A percentile compares a stretch with the other conserved stretches of the same genome.
phyloP scores from a whole-genome alignment of 2,888 invertebrate species.

The Poecilus cupreus region DNA sequence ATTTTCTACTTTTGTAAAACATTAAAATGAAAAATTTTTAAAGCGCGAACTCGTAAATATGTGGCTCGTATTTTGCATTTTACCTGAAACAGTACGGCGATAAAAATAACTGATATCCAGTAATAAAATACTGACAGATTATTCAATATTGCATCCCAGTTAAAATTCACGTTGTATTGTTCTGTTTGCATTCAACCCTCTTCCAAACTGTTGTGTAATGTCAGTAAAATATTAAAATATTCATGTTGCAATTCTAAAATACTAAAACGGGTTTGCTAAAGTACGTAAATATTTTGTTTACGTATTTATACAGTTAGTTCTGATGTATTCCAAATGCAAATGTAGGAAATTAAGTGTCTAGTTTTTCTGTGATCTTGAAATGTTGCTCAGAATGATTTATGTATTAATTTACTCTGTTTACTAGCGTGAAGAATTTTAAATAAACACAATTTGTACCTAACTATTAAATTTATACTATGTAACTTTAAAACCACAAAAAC shows the following conservation, averaged over 20 bases:
- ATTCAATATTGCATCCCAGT: too few relatives aligned
- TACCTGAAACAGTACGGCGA: too few relatives aligned
- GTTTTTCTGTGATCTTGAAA: slow-evolving; percentile 38
- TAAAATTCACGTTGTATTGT: too few relatives aligned
- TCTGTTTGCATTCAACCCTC: too few relatives aligned
- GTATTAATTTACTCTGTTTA: neutral
- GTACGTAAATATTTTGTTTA: neutral
- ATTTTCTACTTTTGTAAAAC: too few relatives aligned
- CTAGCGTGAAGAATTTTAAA: neutral
- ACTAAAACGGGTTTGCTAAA: neutral
- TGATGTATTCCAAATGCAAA: slow-evolving; percentile 8
- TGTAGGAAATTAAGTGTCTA: neutral
- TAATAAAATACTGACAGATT: too few relatives aligned
- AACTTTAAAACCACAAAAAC: neutral
- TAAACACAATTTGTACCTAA: neutral
- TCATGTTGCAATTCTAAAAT: neutral
- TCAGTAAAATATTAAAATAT: too few relatives aligned
- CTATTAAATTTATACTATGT: neutral
- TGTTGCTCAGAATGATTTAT: slow-evolving; percentile 24
- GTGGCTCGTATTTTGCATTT: too few relatives aligned
- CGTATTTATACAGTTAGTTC: neutral
- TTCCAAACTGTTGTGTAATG: too few relatives aligned
- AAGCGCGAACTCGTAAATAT: too few relatives aligned
- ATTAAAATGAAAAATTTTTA: too few relatives aligned
- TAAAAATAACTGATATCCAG: too few relatives aligned